Percentiles rank a stretch among this genome's conserved stretches.
Conservation (phyloP, 2,888 invertebrate genomes). For the Andrena chrysosceles region DNA sequence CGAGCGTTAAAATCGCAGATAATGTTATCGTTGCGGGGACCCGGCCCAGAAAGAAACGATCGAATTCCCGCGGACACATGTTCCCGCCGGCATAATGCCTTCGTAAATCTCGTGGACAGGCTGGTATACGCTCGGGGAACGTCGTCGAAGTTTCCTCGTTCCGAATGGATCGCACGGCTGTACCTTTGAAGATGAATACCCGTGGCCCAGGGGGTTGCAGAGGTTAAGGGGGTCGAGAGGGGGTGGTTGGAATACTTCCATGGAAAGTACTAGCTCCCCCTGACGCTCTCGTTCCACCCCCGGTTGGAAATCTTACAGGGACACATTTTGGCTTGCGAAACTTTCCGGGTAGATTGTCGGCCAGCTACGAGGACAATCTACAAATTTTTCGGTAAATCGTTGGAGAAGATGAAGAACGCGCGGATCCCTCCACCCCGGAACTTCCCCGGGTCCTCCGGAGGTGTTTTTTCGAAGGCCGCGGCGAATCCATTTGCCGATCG, state of each 20-base stretch:
- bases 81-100: conserved; percentile 59
- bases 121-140: conserved; percentile 34
- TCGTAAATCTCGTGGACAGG: conserved; percentile 60
- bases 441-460: not conserved
- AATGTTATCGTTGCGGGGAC: conserved; percentile 52
- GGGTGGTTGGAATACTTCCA: conserved; percentile 37
- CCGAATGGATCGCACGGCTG: conserved; percentile 48
- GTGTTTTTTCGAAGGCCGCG: conserved; percentile 22
- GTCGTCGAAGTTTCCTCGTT: conserved; percentile 65
- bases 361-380: not conserved
- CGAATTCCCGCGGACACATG: conserved; percentile 59
- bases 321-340: conserved; percentile 26
- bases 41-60: conserved; percentile 52
- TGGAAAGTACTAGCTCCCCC: conserved; percentile 8
- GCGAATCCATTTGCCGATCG: conserved; percentile 47
- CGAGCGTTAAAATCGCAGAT: conserved; percentile 61
- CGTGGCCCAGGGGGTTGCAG: not conserved
- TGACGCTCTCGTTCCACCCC: not conserved
- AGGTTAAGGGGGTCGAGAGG: no score
- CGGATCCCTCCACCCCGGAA: not conserved
- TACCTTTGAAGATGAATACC: conserved; percentile 50
- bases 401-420: not conserved
- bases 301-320: conserved; percentile 16
- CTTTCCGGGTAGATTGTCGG: conserved; percentile 27
- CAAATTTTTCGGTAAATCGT: no score